A percentile compares a stretch with the other conserved stretches of the same genome.
Evolutionary conservation across 2,113 vertebrate genomes (phyloP).

Genomic region (Butorides virescens): DNA sequence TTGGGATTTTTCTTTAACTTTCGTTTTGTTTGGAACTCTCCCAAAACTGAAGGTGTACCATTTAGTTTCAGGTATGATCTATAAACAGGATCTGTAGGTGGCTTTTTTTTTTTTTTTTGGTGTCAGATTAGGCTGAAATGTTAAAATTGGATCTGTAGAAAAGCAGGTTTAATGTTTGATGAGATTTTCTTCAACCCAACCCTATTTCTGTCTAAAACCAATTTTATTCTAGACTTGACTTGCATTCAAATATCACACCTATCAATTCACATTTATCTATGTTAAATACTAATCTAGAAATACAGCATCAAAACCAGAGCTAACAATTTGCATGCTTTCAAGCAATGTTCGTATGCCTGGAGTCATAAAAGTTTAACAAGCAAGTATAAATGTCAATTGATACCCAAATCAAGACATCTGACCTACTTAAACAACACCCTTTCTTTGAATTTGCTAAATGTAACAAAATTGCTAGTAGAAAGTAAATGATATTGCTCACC

Average conservation of each 20-base stretch:
- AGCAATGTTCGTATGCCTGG: background rate
- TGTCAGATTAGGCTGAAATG: background rate
- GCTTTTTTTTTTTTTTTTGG: too few relatives aligned
- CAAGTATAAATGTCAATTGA: slow-evolving; percentile 19
- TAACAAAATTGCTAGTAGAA: background rate
- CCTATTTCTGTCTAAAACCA: background rate
- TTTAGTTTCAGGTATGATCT: background rate
- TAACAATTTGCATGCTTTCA: slow-evolving; percentile 47
- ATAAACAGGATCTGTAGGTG: background rate
- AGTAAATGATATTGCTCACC: background rate
- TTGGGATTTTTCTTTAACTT: background rate
- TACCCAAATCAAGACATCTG: background rate
- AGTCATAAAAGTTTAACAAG: slow-evolving; percentile 17
- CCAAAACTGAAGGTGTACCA: background rate
- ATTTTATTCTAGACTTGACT: slow-evolving; percentile 22
- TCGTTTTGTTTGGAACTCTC: background rate
- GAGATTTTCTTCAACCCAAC: background rate
- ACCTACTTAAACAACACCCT: background rate
- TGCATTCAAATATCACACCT: background rate
- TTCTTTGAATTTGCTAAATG: slow-evolving; percentile 25
- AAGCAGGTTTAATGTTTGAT: background rate
- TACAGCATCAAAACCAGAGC: background rate
- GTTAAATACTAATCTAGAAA: slow-evolving; percentile 4
- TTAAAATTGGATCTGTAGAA: background rate
- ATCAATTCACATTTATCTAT: background rate